These are phyloP conservation scores for Forbesichthys agassizii DNA, from an alignment of 2,113 vertebrate species.

Conservation along the genomic window DNA sequence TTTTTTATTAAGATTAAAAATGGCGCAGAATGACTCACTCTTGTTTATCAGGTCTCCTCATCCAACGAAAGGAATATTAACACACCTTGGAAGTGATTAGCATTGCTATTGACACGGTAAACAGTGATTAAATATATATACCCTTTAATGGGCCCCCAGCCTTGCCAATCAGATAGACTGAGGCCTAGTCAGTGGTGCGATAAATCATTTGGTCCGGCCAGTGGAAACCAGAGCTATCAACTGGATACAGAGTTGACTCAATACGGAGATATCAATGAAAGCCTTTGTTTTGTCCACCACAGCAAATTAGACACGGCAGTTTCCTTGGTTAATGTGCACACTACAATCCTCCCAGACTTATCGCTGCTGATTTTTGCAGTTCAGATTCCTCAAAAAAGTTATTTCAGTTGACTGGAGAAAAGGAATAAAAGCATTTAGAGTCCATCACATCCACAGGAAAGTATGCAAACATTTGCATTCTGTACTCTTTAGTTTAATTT, in stretches of 20 bases:
- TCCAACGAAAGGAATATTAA: conserved; percentile 17
- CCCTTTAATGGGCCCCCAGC: conserved; percentile 46
- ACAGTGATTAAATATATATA: conserved; percentile 61
- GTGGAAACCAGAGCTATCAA: conserved; percentile 49
- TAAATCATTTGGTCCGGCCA: conserved; percentile 66
- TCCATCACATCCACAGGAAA: no score
- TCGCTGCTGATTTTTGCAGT: conserved; percentile 50
- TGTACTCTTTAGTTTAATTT: no score
- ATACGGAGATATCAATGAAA: conserved; percentile 70
- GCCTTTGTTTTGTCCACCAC: conserved; percentile 68
- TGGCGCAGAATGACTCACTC: neutral
- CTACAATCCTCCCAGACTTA: conserved; percentile 61
- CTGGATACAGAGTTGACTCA: conserved; percentile 49
- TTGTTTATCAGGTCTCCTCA: conserved; percentile 36
- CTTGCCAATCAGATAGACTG: conserved; percentile 62
- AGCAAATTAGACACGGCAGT: conserved; percentile 68
- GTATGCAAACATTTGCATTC: no score
- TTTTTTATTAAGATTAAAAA: conserved; percentile 40
- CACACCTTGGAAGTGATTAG: conserved; percentile 39
- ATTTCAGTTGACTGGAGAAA: conserved; percentile 35
- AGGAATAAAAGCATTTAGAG: conserved; percentile 34
- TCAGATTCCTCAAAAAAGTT: conserved; percentile 39
- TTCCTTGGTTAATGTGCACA: conserved; percentile 62
- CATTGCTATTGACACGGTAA: conserved; percentile 58
- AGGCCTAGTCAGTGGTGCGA: conserved; percentile 50